Conservation (phyloP, 1,140 invertebrate species). For the Micrasema minimum region DNA sequence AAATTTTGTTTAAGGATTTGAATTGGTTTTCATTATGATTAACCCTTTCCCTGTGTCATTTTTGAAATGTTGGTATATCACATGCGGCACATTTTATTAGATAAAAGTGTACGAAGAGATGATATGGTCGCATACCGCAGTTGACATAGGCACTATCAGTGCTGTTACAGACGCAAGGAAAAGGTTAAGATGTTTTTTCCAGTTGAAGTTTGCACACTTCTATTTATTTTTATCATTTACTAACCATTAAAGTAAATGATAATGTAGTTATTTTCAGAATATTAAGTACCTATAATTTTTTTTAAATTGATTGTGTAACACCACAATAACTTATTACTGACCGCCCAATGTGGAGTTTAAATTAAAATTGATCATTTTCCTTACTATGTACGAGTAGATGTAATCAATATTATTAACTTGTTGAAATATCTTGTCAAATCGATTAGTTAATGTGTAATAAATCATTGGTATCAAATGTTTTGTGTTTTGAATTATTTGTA, state of each 20-base stretch:
- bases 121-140: too few relatives aligned
- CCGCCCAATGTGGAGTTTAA: conserved; percentile 4
- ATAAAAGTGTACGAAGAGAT: too few relatives aligned
- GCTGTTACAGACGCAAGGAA: too few relatives aligned
- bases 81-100: too few relatives aligned
- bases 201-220: conserved; percentile 47
- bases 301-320: too few relatives aligned
- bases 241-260: conserved; percentile 4
- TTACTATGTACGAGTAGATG: conserved; percentile 37
- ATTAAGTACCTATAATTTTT: too few relatives aligned
- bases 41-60: neutral
- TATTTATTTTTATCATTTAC: conserved; percentile 18
- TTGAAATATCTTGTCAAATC: conserved; percentile 32
- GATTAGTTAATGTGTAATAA: conserved; percentile 29
- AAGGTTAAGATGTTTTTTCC: too few relatives aligned
- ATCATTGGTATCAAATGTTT: conserved; percentile 25
- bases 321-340: neutral
- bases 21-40: too few relatives aligned
- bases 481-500: conserved; percentile 23
- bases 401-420: conserved; percentile 32
- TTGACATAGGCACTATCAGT: too few relatives aligned
- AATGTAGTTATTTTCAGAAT: too few relatives aligned
- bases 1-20: neutral
- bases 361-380: conserved; percentile 12
- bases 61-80: conserved; percentile 23